A percentile compares a stretch with the other conserved stretches of the same genome.
These are phyloP conservation scores for Papilio helenus DNA, from an alignment of 1,140 invertebrate species.

Conservation along the genomic window DNA sequence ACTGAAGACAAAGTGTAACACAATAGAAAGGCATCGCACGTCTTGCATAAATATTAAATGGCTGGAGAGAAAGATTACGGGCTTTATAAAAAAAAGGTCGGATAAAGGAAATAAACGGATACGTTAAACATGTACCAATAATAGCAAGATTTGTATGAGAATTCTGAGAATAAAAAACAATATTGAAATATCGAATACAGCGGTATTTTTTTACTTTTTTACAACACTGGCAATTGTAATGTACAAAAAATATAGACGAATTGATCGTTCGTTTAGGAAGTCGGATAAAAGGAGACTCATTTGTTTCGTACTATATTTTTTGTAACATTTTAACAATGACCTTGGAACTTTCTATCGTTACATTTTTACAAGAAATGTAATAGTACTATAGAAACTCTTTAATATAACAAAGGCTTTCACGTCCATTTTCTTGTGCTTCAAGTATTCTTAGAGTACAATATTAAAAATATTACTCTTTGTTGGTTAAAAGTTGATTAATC, in stretches of 20 bases:
- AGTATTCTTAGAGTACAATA: background rate
- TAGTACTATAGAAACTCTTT: too few species aligned
- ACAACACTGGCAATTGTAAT: too few species aligned
- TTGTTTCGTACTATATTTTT: too few species aligned
- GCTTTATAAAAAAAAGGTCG: slow-evolving; percentile 1
- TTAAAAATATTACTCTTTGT: slow-evolving; percentile 4
- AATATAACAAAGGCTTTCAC: background rate
- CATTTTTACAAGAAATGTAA: too few species aligned
- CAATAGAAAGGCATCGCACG: slow-evolving; percentile 8
- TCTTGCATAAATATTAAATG: slow-evolving; percentile 16
- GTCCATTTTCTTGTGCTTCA: background rate
- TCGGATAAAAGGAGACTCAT: too few species aligned
- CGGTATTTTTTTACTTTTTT: too few species aligned
- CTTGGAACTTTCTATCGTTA: too few species aligned
- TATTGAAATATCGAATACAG: too few species aligned
- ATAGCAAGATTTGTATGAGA: background rate
- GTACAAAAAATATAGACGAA: too few species aligned
- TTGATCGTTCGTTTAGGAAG: too few species aligned
- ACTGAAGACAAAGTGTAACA: background rate
- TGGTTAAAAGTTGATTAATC: slow-evolving; percentile 4
- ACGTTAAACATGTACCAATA: background rate
- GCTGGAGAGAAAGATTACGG: slow-evolving; percentile 2
- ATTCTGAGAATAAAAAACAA: too few species aligned
- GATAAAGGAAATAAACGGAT: background rate
- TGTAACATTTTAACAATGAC: too few species aligned